Evolutionary conservation across 2,797 vertebrate genomes (phyloP).

Genomic region (Yasuhikotakia modesta): DNA sequence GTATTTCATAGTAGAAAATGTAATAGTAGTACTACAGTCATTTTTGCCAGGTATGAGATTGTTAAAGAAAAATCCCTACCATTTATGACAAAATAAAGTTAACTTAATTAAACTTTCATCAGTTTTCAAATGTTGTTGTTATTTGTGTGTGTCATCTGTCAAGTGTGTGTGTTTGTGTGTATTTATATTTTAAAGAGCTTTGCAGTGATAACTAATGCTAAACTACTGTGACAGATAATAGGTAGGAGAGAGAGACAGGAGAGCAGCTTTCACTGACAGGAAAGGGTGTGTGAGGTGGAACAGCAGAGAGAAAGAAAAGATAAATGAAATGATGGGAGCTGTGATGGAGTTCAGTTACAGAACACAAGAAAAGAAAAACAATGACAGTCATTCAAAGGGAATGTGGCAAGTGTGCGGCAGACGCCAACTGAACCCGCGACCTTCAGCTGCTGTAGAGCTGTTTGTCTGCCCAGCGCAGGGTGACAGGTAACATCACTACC

Average conservation of each 20-base stretch:
- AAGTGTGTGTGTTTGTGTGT: no score
- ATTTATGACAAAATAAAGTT: no score
- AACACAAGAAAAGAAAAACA: constrained; percentile 73
- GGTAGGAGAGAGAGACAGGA: constrained; percentile 60
- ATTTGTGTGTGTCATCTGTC: no score
- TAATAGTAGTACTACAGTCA: no score
- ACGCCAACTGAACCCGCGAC: constrained; percentile 76
- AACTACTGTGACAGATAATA: constrained; percentile 65
- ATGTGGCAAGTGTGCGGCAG: constrained; percentile 69
- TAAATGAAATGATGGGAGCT: constrained; percentile 56
- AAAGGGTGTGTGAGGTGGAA: constrained; percentile 53
- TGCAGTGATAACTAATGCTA: constrained; percentile 65
- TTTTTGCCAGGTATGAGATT: no score
- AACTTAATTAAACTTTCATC: no score
- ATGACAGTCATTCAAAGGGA: constrained; percentile 68
- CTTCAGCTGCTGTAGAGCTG: constrained; percentile 89
- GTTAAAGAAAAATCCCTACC: no score
- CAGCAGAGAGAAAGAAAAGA: constrained; percentile 36
- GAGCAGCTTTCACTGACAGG: constrained; percentile 84
- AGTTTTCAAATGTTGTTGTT: no score
- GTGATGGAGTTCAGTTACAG: constrained; percentile 80
- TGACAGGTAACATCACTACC: constrained; percentile 84
- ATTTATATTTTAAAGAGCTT: constrained; percentile 61
- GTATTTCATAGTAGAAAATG: no score
- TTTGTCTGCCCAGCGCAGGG: constrained; percentile 78